A percentile compares a stretch with the other conserved stretches of the same genome.
Evolutionary conservation across 2,797 vertebrate genomes (phyloP).

Genomic region (Melanotaenia nigrans): DNA sequence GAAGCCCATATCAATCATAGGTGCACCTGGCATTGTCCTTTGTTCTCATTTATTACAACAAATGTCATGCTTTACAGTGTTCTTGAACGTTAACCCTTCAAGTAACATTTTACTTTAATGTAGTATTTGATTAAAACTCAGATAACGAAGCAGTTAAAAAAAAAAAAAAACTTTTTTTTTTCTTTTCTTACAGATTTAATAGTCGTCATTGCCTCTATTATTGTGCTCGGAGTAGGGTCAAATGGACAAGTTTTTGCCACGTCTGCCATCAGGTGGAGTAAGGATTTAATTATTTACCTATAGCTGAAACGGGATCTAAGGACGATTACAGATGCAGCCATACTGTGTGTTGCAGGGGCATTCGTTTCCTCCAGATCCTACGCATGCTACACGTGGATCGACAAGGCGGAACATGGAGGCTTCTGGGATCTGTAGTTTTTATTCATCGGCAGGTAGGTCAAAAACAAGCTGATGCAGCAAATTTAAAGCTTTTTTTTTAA

Average conservation of each 20-base stretch:
- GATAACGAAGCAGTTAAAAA: not conserved
- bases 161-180: no score
- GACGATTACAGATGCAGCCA: not conserved
- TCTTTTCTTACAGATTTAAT: conserved; percentile 84
- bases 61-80: conserved; percentile 36
- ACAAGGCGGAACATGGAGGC: conserved; percentile 91
- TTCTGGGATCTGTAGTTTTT: conserved; percentile 91
- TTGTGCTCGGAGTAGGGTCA: conserved; percentile 91
- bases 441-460: conserved; percentile 89
- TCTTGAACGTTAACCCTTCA: conserved; percentile 34
- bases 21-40: conserved; percentile 75
- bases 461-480: not conserved
- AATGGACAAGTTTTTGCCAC: conserved; percentile 94
- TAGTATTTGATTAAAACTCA: conserved; percentile 7
- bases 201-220: conserved; percentile 90
- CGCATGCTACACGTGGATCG: conserved; percentile 93
- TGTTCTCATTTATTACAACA: conserved; percentile 45
- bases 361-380: conserved; percentile 91
- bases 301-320: not conserved
- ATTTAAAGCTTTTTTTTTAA: not conserved
- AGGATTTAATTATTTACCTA: not conserved
- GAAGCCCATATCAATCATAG: conserved; percentile 93
- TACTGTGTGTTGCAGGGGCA: conserved; percentile 81
- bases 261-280: conserved; percentile 88
- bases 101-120: not conserved